Percentiles rank a stretch among this genome's conserved stretches.
Evolutionary conservation across 2,113 vertebrate genomes (phyloP).

Genomic region (Phainopepla nitens): DNA sequence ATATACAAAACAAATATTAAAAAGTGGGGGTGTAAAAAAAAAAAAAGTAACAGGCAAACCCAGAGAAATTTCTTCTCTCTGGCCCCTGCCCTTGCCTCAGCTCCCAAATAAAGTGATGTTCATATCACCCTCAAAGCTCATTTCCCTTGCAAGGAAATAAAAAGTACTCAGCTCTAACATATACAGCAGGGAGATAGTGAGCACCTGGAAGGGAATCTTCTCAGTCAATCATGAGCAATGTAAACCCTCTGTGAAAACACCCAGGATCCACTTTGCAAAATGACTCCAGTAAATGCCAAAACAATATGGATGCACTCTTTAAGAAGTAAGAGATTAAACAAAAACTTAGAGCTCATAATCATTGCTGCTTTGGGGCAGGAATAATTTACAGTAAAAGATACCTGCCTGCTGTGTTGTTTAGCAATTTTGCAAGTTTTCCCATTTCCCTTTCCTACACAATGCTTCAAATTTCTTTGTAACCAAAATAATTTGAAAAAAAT

Average conservation of each 20-base stretch:
- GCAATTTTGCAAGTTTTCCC: neutral
- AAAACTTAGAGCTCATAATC: neutral
- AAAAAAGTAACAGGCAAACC: neutral
- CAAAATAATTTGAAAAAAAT: neutral
- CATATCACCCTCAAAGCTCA: neutral
- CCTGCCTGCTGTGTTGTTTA: neutral
- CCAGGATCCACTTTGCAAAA: neutral
- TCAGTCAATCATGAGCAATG: neutral
- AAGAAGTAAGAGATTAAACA: slow-evolving; percentile 17
- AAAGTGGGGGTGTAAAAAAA: neutral
- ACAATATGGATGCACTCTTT: neutral
- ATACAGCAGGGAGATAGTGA: neutral
- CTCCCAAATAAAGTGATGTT: neutral
- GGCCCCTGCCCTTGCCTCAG: neutral
- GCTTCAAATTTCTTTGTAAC: neutral
- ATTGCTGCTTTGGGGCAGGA: neutral
- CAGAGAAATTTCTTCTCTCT: neutral
- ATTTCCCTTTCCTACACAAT: neutral
- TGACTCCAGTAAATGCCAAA: neutral
- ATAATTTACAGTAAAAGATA: neutral
- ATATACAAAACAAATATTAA: neutral
- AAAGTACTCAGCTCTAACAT: neutral
- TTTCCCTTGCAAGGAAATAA: slow-evolving; percentile 24
- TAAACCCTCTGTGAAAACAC: neutral
- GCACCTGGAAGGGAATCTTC: slow-evolving; percentile 14